Evolutionary conservation across 2,113 vertebrate species (phyloP).

Genomic region (Amia ocellicauda): DNA sequence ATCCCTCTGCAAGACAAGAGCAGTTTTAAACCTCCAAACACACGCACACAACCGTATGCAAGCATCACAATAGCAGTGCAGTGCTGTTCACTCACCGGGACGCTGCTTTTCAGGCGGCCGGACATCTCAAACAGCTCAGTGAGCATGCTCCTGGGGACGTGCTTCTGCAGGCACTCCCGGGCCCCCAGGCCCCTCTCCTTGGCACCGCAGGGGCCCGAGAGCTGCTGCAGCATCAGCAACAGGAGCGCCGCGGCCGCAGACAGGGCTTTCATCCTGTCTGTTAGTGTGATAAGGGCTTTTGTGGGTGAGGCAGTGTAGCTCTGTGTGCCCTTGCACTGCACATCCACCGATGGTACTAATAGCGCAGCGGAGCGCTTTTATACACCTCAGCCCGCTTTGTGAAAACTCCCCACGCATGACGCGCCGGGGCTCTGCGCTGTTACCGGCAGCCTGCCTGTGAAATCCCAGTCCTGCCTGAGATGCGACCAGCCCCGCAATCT

Average conservation of each 20-base stretch:
- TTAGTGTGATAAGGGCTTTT: background rate
- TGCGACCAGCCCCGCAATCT: no score
- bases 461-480: no score
- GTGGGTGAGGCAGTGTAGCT: background rate
- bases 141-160: background rate
- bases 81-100: background rate
- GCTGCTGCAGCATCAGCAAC: background rate
- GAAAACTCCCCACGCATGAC: slow-evolving; percentile 31
- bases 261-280: background rate
- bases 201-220: background rate
- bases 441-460: no score
- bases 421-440: background rate
- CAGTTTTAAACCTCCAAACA: background rate
- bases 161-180: background rate
- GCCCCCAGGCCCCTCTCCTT: background rate
- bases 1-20: slow-evolving; percentile 26
- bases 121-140: background rate
- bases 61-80: background rate
- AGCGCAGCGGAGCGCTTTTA: slow-evolving; percentile 12
- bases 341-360: slow-evolving; percentile 1
- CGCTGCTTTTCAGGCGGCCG: background rate
- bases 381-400: slow-evolving; percentile 6
- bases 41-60: background rate
- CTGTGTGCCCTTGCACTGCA: background rate
- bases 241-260: background rate